Base-by-base conservation (phyloP, 2,888 invertebrate species). In the Ormia ochracea region DNA sequence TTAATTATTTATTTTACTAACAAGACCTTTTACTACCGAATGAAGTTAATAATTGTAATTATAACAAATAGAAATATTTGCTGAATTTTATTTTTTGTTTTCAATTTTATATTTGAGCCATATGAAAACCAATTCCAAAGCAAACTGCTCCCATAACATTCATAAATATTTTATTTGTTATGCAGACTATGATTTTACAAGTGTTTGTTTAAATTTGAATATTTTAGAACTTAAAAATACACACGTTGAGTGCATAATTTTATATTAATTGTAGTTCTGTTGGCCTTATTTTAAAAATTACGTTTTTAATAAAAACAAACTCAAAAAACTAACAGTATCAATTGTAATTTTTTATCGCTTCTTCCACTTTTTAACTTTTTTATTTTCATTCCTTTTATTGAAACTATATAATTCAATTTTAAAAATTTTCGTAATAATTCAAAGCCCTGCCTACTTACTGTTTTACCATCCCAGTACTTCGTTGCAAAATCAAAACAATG, bases 301-400 rank as follows among this genome's bases (percentile, higher is more conserved):
- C 10, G 17, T 76, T 76, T 56, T 56, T 54, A 76, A 63, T 76
- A 76, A 76, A 65, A 76, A 76, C 50, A 69, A 69, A 48, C 66
- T 61, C 52, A 33, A 76, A 61, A 54, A 54, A 76, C 58, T 38
- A 68, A 66, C 26, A 54, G 6, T 0, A 1, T 9, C 0, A n/a
- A 23, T 7, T n/a, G n/a, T n/a, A n/a, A n/a, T n/a, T n/a, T n/a
- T n/a, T n/a, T n/a, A n/a, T n/a, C n/a, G n/a, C n/a, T n/a, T n/a
- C n/a, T n/a, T n/a, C n/a, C n/a, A n/a, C n/a, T n/a, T n/a, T n/a
- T 33, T 9, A 1, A 19, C 23, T 21, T 38, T 21, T 23, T 38
- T 14, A 28, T 28, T 7, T 26, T 28, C 0, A 50, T n/a, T n/a
- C n/a, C n/a, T n/a, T n/a, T n/a, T n/a, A n/a, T n/a, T n/a, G n/a